A percentile compares a stretch with the other conserved stretches of the same genome.
These are phyloP conservation scores for Apeltes quadracus DNA, from an alignment of 2,113 vertebrate genomes.

Conservation along the genomic window DNA sequence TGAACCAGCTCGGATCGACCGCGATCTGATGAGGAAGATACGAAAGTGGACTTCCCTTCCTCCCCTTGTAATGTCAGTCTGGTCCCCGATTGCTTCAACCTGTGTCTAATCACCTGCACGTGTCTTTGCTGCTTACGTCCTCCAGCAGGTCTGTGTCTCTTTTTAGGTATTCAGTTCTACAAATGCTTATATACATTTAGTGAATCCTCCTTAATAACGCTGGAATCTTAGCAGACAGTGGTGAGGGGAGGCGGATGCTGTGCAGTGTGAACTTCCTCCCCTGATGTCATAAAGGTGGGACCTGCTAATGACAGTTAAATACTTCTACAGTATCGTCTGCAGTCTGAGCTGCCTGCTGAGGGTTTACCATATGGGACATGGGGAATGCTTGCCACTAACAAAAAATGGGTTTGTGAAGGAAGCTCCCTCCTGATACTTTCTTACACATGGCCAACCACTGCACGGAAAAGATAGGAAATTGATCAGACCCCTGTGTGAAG, in stretches of 20 bases:
- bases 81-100: no score
- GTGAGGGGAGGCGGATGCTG: constrained; percentile 10
- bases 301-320: not conserved
- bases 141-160: constrained; percentile 6
- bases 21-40: not conserved
- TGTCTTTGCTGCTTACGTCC: no score
- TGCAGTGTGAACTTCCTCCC: constrained; percentile 14
- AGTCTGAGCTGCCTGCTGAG: constrained; percentile 21
- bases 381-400: not conserved
- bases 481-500: not conserved
- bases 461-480: not conserved
- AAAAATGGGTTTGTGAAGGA: not conserved
- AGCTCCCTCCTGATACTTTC: no score
- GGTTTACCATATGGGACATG: constrained; percentile 6
- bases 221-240: constrained; percentile 59
- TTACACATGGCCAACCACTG: not conserved
- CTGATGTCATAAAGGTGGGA: constrained; percentile 40
- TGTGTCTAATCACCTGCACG: no score
- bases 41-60: not conserved
- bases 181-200: constrained; percentile 39
- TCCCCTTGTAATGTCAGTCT: no score
- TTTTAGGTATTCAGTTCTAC: constrained; percentile 16
- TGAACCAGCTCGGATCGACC: not conserved
- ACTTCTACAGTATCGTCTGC: constrained; percentile 11
- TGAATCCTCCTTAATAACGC: constrained; percentile 45